These are phyloP conservation scores for Etheostoma perlongum DNA, from an alignment of 2,797 vertebrate species.

Conservation along the genomic window DNA sequence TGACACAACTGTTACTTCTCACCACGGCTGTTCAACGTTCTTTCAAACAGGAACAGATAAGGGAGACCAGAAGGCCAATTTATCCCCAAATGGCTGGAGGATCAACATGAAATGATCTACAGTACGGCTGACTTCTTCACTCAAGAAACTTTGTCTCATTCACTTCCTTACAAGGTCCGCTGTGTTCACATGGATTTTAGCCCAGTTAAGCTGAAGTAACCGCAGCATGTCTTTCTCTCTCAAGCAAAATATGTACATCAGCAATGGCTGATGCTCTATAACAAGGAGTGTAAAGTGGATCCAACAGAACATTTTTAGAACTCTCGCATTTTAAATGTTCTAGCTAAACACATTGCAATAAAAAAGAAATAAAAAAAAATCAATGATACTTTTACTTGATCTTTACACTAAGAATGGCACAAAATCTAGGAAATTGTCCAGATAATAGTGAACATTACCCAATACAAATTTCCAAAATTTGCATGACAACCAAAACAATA, in stretches of 20 bases:
- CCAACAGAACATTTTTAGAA: background rate
- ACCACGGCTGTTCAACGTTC: background rate
- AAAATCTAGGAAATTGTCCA: too few relatives aligned
- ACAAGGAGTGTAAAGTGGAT: background rate
- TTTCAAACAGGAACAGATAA: constrained; percentile 6
- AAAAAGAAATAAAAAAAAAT: too few relatives aligned
- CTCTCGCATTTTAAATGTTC: too few relatives aligned
- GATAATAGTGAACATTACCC: too few relatives aligned
- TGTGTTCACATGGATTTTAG: background rate
- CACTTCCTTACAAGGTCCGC: background rate
- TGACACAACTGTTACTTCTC: too few relatives aligned
- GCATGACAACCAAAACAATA: background rate
- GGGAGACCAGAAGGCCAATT: constrained; percentile 13
- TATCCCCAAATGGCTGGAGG: background rate
- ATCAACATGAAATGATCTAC: constrained; percentile 17
- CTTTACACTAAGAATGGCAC: too few relatives aligned
- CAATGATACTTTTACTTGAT: too few relatives aligned
- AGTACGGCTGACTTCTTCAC: background rate
- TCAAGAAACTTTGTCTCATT: background rate
- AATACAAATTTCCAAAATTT: background rate
- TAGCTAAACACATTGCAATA: too few relatives aligned
- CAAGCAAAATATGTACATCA: background rate
- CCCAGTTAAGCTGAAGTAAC: background rate
- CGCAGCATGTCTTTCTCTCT: background rate
- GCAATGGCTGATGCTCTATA: background rate